phyloP scores from a whole-genome alignment of 2,888 invertebrate genomes.

The Tiphia femorata region DNA sequence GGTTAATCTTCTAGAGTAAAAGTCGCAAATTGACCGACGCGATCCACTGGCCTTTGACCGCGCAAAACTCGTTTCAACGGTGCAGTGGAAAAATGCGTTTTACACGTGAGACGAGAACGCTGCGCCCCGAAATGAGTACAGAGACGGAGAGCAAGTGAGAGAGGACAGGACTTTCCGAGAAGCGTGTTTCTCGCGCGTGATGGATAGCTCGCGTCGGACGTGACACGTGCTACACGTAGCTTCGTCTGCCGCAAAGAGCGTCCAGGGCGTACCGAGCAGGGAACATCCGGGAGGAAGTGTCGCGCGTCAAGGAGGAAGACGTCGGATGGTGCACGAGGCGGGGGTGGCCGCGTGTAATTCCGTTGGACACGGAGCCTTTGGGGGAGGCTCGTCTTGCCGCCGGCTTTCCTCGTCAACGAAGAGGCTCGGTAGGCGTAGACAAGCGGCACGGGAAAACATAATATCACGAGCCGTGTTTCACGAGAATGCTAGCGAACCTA shows the following conservation, averaged over 20 bases:
- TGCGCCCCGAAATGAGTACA: neutral
- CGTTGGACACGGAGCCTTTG: conserved; percentile 28
- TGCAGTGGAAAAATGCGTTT: too few species aligned
- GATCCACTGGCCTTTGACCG: too few species aligned
- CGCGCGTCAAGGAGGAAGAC: neutral
- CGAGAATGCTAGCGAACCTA: too few species aligned
- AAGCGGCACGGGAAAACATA: too few species aligned
- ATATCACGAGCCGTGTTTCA: too few species aligned
- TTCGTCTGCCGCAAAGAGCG: conserved; percentile 24
- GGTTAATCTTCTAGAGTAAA: too few species aligned
- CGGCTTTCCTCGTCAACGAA: conserved; percentile 31
- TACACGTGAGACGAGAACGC: neutral
- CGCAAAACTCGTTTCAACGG: too few species aligned
- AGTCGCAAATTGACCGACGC: too few species aligned
- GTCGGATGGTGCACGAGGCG: conserved; percentile 6
- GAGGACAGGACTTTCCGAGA: conserved; percentile 35
- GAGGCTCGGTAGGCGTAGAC: too few species aligned
- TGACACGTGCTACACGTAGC: conserved; percentile 54
- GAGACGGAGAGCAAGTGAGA: neutral
- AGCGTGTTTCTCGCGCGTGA: conserved; percentile 43
- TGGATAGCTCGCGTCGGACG: conserved; percentile 43
- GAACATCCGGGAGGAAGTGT: neutral
- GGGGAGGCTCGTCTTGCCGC: too few species aligned
- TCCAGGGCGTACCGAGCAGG: neutral
- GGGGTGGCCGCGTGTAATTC: conserved; percentile 38